phyloP scores from a whole-genome alignment of 2,113 vertebrate species.

The Brienomyrus longianalis region DNA sequence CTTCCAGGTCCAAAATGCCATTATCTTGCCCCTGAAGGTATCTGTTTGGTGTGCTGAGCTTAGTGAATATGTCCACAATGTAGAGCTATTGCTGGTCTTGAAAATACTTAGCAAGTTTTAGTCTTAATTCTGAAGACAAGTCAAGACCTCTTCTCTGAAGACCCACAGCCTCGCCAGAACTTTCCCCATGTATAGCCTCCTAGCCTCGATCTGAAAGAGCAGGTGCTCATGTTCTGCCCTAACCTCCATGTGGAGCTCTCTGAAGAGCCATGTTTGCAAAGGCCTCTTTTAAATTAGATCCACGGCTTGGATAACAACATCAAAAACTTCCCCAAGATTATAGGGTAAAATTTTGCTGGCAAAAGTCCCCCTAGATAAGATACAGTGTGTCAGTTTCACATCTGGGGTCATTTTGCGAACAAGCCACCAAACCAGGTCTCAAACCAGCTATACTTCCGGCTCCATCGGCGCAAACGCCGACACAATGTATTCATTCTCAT shows the following conservation, averaged over 20 bases:
- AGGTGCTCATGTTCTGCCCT: background rate
- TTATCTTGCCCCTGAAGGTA: background rate
- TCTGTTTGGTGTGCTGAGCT: background rate
- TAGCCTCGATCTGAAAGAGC: background rate
- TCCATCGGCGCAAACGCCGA: background rate
- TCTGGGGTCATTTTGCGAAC: background rate
- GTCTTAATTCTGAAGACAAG: background rate
- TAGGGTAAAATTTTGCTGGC: background rate
- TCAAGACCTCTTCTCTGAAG: background rate
- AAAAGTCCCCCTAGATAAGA: background rate
- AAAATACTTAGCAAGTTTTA: background rate
- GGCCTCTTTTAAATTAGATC: background rate
- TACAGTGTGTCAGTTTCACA: background rate
- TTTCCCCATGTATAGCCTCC: background rate
- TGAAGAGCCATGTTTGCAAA: background rate
- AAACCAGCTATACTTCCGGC: background rate
- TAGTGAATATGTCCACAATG: background rate
- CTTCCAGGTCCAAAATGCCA: background rate
- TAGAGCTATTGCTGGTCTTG: background rate
- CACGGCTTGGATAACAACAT: background rate
- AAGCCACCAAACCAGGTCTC: background rate
- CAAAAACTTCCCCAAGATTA: background rate
- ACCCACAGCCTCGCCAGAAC: background rate
- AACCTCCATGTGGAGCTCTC: background rate
- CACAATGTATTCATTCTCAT: background rate